phyloP scores from a whole-genome alignment of 2,797 vertebrate species.

The Meda fulgida region DNA sequence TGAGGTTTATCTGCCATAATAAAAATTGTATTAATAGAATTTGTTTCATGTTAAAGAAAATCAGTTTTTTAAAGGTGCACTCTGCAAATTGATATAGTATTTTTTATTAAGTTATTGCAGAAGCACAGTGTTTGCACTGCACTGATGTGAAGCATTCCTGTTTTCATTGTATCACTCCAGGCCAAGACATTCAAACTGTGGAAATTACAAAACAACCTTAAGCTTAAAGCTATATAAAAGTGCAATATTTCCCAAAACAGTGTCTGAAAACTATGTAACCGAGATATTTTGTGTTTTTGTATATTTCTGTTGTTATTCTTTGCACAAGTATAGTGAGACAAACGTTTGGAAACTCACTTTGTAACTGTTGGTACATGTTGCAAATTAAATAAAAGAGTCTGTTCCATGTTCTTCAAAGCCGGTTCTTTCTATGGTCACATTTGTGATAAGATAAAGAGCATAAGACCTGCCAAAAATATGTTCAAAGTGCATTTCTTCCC shows the following conservation, averaged over 20 bases:
- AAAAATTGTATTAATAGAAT: not conserved
- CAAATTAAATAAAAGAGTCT: slow-evolving; percentile 20
- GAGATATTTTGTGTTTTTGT: slow-evolving; percentile 9
- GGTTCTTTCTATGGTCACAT: not conserved
- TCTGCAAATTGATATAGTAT: not conserved
- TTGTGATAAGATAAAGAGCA: not conserved
- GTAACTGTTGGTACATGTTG: slow-evolving; percentile 27
- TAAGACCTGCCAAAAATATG: not conserved
- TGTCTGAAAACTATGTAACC: not conserved
- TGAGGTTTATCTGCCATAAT: slow-evolving; percentile 33
- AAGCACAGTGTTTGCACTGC: not conserved
- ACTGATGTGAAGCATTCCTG: not conserved
- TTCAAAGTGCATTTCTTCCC: not conserved
- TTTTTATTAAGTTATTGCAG: not conserved
- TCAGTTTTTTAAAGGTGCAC: not conserved
- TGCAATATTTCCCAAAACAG: slow-evolving; percentile 50
- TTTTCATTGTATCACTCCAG: not conserved
- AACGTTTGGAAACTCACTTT: slow-evolving; percentile 22
- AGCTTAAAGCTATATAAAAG: slow-evolving; percentile 51
- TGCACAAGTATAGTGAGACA: not conserved
- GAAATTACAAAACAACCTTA: slow-evolving; percentile 6
- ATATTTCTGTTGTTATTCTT: not conserved
- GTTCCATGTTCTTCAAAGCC: not conserved
- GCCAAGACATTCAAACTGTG: not conserved
- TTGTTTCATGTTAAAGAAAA: not conserved